These are phyloP conservation scores for Antechinus stuartii DNA, from an alignment of 2,113 vertebrate genomes.

Conservation along the genomic window DNA sequence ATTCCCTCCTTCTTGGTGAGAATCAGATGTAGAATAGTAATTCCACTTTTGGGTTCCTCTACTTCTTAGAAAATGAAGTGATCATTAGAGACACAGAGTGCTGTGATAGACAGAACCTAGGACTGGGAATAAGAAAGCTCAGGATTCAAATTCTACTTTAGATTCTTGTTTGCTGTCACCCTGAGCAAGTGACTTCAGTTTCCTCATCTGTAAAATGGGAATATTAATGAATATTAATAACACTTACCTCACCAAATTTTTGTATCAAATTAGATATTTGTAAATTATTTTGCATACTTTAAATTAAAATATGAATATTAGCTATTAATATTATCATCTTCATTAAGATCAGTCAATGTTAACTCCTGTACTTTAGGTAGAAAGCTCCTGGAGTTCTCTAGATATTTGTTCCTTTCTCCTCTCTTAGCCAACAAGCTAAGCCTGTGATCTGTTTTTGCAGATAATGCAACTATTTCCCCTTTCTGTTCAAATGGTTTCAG, in stretches of 20 bases:
- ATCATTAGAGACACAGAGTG: no score
- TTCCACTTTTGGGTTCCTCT: not conserved
- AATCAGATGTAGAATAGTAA: not conserved
- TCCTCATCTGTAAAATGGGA: no score
- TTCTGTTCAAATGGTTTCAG: not conserved
- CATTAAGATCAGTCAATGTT: not conserved
- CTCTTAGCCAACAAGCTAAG: not conserved
- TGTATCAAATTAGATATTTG: not conserved
- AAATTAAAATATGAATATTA: not conserved
- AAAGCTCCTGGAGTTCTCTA: no score
- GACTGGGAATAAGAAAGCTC: rapidly evolving
- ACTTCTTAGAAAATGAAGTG: not conserved
- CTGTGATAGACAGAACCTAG: no score
- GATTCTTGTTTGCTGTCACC: rapidly evolving
- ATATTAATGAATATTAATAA: not conserved
- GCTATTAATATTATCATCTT: not conserved
- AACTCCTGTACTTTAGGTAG: not conserved
- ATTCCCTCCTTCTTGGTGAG: not conserved
- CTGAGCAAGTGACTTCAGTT: not conserved
- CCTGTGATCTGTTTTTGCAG: not conserved
- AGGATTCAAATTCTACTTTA: not conserved
- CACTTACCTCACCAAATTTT: not conserved
- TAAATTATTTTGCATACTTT: not conserved
- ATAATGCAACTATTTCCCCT: not conserved
- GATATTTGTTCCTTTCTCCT: not conserved